Evolutionary conservation across 1,140 invertebrate species (phyloP), one percentile per base, ranked within the genome.

Genomic region (Zophobas atratus): DNA sequence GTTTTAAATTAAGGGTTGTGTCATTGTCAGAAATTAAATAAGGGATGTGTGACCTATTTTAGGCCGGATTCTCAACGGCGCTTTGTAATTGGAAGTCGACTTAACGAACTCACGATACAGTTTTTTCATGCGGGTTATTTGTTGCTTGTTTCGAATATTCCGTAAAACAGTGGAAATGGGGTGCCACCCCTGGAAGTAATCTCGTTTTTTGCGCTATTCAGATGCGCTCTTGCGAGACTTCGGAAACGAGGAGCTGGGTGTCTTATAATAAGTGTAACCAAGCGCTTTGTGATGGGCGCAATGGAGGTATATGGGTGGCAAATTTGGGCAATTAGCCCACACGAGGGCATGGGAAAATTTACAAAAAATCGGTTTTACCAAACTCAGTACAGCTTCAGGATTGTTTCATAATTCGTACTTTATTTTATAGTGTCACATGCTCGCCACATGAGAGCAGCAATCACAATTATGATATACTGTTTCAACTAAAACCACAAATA

Each of bases 1-100:
- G 70, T 72, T 77, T 77, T 77, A 78, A 78, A 78, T 78, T 78
- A 78, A 78, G 77, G 77, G 77, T 75, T 78, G 77, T 75, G 72
- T 74, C 72, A 75, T 78, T 75, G 77, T 78, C 49, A 48, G 48
- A 6, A 36, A 48, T 56, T 77, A 77, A 77, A 77, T 77, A 73
- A 77, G 75, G 75, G 75, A 72, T 77, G 76, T 77, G 76, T 73
- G 76, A 77, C 76, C 76, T 73, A 77, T 73, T 73, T 77, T 34
- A 35, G 43, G 32, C 36, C 41, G 49, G 33, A 70, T 77, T 77
- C 76, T 77, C 76, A 77, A 73, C 71, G 70, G 32, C 39, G 36
- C 35, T 67, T 6, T 49, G 71, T 73, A 55, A 73, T 73, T 73
- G 63, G 43, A 51, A 33, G 49, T 56, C 70, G 70, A 33, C 70